Evolutionary conservation across 2,797 vertebrate genomes (phyloP), one percentile per base, ranked within the genome.

Genomic region (Toxotes lorentzi): DNA sequence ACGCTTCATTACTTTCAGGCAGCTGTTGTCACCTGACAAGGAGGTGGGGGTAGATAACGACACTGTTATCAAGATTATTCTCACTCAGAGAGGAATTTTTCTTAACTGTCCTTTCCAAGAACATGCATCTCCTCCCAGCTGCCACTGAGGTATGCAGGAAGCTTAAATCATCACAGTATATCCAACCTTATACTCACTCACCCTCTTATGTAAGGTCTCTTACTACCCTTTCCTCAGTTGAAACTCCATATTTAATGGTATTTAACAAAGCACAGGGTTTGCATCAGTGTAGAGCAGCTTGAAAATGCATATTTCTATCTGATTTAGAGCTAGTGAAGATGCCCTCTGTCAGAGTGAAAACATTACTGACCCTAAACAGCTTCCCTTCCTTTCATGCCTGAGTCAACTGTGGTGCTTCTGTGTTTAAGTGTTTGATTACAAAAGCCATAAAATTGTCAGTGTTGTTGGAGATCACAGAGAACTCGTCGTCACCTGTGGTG

Each of bases 361-460:
- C 74, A 64, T 59, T 5, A 70, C n/a, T 56, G 77, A 70, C 72
- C 51, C 68, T 58, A 67, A 51, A 64, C 23, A 12, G 63, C 83
- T 83, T 79, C 47, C 69, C 51, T 66, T 83, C 67, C 84, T 85
- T 85, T 84, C 70, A 71, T 77, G 78, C 76, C 48, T 41, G 51
- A 79, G 75, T 88, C 78, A 73, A 58, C 86, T 74, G 17, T 57
- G 48, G 41, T 70, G 77, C 84, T 54, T 30, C 61, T 59, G 56
- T 76, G 81, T 85, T 91, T 84, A 84, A 78, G 74, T 68, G 81
- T 88, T 91, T 86, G 72, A 91, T 86, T 84, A 89, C 75, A 1
- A 38, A 1, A 73, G 83, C 34, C 79, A 50, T 93, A 93, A 93
- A 93, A 40, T 76, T 69, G 88, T 90, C 86, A 82, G 77, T 35